phyloP scores from a whole-genome alignment of 2,113 vertebrate species.

The Lathamus discolor region DNA sequence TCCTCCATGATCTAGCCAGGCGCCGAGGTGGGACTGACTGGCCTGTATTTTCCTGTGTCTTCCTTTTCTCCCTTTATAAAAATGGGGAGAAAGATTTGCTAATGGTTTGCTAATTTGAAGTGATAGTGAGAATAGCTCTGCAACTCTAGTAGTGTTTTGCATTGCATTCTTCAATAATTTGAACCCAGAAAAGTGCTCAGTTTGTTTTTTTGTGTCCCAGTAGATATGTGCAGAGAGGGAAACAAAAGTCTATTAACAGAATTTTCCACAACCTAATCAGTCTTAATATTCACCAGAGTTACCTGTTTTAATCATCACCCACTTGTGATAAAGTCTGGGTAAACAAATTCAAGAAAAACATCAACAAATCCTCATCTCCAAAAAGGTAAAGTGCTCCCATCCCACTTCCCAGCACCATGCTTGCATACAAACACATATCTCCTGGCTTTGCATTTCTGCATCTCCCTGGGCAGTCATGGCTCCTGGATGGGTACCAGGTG shows the following conservation, averaged over 20 bases:
- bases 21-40: neutral
- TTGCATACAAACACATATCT: neutral
- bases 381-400: neutral
- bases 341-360: conserved; percentile 19
- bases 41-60: neutral
- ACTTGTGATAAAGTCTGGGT: neutral
- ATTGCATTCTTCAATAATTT: neutral
- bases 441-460: fast-evolving
- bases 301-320: conserved; percentile 21
- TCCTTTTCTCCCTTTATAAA: neutral
- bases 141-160: neutral
- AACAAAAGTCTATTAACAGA: neutral
- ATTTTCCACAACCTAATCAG: neutral
- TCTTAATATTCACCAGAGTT: conserved; percentile 15
- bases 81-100: neutral
- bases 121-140: neutral
- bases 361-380: conserved; percentile 28
- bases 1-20: neutral
- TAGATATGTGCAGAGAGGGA: neutral
- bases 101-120: neutral
- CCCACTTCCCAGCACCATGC: fast-evolving
- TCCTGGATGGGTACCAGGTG: neutral
- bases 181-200: neutral
- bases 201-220: neutral
- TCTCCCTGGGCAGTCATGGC: neutral